phyloP scores from a whole-genome alignment of 2,797 vertebrate species.

The Aldrovandia affinis region DNA sequence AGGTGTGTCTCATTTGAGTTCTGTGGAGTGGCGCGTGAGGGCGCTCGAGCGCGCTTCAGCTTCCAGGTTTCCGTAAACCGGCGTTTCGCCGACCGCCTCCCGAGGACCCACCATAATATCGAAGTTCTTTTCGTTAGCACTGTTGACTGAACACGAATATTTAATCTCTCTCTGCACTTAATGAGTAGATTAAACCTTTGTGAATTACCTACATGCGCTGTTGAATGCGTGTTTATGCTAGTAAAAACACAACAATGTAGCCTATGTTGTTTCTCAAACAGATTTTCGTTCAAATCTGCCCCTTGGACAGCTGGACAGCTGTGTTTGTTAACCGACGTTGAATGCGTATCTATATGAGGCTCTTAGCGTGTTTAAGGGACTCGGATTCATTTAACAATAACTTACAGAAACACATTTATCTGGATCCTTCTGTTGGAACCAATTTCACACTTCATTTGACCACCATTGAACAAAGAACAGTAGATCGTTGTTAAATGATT shows the following conservation, averaged over 20 bases:
- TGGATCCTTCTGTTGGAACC: background rate
- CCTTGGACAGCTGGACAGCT: background rate
- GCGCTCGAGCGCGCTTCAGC: background rate
- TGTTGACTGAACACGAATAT: background rate
- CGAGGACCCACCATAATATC: background rate
- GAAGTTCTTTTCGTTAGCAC: background rate
- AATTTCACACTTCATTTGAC: background rate
- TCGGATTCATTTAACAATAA: background rate
- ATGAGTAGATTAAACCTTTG: no score
- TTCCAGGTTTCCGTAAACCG: background rate
- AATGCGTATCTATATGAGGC: background rate
- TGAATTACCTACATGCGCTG: no score
- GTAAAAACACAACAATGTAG: background rate
- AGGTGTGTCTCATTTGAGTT: conserved; percentile 22
- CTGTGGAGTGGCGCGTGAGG: background rate
- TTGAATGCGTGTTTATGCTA: background rate
- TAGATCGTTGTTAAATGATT: background rate
- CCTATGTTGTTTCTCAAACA: background rate
- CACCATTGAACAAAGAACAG: background rate
- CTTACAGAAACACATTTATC: background rate
- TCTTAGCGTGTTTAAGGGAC: background rate
- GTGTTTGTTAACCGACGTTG: no score
- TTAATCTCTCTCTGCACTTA: no score
- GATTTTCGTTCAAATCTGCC: background rate
- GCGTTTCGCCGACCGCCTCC: background rate